These are phyloP conservation scores for Trilocha varians DNA, from an alignment of 2,888 invertebrate species.

Conservation along the genomic window DNA sequence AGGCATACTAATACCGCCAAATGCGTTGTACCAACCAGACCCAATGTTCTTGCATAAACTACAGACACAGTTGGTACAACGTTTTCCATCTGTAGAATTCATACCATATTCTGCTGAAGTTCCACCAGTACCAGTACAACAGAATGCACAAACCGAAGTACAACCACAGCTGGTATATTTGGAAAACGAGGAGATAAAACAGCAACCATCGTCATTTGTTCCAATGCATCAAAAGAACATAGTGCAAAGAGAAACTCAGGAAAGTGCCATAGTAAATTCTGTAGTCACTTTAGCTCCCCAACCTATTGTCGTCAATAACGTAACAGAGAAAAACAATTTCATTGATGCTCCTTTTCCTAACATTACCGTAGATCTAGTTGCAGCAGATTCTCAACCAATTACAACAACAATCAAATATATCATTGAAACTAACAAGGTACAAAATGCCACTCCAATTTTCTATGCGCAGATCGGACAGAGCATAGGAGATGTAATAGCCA, in stretches of 20 bases:
- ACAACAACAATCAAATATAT: conserved; percentile 45
- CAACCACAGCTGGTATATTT: conserved; percentile 32
- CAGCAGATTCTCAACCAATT: conserved; percentile 37
- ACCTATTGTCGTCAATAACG: conserved; percentile 29
- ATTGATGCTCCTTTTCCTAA: conserved; percentile 33
- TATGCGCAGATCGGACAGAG: conserved; percentile 62
- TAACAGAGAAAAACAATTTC: conserved; percentile 35
- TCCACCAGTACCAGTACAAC: conserved; percentile 20
- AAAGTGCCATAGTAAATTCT: conserved; percentile 38
- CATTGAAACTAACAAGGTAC: conserved; percentile 36
- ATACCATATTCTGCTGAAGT: conserved; percentile 52
- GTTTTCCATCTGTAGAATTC: conserved; percentile 55
- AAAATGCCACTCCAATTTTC: conserved; percentile 54
- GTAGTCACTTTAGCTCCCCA: conserved; percentile 44
- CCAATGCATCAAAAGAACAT: conserved; percentile 39
- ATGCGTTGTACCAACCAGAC: conserved; percentile 67
- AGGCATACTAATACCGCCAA: conserved; percentile 49
- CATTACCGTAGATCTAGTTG: conserved; percentile 31
- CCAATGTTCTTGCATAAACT: conserved; percentile 60
- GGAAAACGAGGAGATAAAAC: conserved; percentile 44
- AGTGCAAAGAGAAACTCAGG: conserved; percentile 54
- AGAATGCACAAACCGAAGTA: conserved; percentile 19
- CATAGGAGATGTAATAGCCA: conserved; percentile 46
- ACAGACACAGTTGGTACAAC: conserved; percentile 50
- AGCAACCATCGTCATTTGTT: conserved; percentile 32